phyloP scores from a whole-genome alignment of 2,113 vertebrate genomes.

The Macaca mulatta region DNA sequence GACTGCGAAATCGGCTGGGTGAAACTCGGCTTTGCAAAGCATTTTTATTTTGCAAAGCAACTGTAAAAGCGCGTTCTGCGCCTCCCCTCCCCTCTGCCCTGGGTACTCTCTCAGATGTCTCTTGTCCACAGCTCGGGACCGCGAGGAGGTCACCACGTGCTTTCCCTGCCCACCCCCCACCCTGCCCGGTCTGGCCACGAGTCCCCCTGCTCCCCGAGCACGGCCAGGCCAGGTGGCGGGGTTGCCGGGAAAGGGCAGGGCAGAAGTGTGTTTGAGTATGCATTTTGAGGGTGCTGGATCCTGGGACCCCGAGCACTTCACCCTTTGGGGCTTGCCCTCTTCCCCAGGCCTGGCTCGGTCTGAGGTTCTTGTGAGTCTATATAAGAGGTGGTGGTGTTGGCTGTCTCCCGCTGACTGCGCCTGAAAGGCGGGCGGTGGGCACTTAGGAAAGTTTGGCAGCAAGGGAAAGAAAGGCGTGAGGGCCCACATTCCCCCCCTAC shows the following conservation, averaged over 20 bases:
- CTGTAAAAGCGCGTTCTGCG: neutral
- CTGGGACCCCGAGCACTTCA: slow-evolving; percentile 28
- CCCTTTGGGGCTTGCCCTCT: slow-evolving; percentile 38
- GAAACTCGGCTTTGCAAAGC: slow-evolving; percentile 56
- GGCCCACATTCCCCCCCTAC: neutral
- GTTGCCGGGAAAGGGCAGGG: slow-evolving; percentile 41
- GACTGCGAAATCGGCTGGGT: slow-evolving; percentile 20
- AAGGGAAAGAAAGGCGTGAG: slow-evolving; percentile 21
- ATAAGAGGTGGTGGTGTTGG: neutral
- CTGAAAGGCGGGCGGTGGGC: slow-evolving; percentile 34
- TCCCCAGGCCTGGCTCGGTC: neutral
- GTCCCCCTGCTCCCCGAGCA: neutral
- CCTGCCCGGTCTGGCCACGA: neutral
- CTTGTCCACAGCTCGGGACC: neutral
- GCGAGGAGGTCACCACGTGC: slow-evolving; percentile 69
- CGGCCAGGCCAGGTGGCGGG: slow-evolving; percentile 64
- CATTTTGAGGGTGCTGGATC: neutral
- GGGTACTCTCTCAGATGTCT: neutral
- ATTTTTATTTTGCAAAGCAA: slow-evolving; percentile 59
- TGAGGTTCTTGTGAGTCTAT: neutral
- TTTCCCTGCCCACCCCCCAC: neutral
- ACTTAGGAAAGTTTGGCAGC: slow-evolving; percentile 72
- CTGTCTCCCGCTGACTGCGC: neutral
- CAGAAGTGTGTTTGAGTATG: neutral
- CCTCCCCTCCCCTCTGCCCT: neutral